phyloP scores from a whole-genome alignment of 2,888 invertebrate genomes.

The Anoncus sp. region DNA sequence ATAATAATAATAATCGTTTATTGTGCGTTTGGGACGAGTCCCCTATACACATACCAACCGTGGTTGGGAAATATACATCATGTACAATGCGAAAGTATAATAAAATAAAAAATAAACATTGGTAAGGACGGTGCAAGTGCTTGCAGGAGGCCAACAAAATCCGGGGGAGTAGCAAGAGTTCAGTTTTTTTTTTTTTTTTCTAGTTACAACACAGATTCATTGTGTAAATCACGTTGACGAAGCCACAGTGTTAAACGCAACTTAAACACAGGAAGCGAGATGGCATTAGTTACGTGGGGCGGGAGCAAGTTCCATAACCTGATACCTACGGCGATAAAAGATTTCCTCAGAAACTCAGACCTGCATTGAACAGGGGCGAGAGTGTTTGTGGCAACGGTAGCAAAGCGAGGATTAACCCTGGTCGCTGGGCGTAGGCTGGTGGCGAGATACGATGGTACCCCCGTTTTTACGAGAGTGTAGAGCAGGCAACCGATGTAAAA shows the following conservation, averaged over 20 bases:
- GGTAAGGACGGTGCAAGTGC: too few relatives aligned
- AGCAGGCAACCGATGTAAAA: background rate
- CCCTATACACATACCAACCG: too few relatives aligned
- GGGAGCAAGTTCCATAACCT: background rate
- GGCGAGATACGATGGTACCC: constrained; percentile 1
- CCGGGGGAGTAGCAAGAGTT: too few relatives aligned
- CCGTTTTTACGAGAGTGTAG: background rate
- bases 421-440: background rate
- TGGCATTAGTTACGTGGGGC: background rate
- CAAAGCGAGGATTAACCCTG: background rate
- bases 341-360: background rate
- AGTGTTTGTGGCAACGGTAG: background rate
- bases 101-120: too few relatives aligned
- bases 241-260: background rate
- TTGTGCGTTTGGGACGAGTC: too few relatives aligned
- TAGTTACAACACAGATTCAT: too few relatives aligned
- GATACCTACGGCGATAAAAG: background rate
- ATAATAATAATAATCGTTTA: too few relatives aligned
- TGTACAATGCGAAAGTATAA: too few relatives aligned
- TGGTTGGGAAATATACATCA: too few relatives aligned
- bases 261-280: background rate
- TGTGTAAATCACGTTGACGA: too few relatives aligned
- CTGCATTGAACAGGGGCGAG: background rate
- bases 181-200: too few relatives aligned
- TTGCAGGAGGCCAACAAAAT: too few relatives aligned